Conservation (phyloP, 2,888 invertebrate species). For the Tanypteryx hageni region DNA sequence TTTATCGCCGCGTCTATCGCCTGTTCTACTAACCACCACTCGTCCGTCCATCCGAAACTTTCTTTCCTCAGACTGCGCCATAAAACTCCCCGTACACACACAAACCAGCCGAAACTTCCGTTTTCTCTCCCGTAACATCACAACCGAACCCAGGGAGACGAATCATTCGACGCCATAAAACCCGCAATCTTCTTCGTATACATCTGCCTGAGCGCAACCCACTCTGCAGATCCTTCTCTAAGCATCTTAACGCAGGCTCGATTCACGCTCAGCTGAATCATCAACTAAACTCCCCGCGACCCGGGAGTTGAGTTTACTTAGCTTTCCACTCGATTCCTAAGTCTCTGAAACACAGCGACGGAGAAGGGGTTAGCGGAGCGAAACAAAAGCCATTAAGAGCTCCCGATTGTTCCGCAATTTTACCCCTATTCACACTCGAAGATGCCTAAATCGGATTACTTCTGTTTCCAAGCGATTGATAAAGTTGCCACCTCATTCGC, state of each 20-base stretch:
- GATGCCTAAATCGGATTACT: too few species aligned
- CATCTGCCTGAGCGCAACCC: slow-evolving; percentile 1
- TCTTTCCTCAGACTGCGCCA: neutral
- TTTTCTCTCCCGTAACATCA: too few species aligned
- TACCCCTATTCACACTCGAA: too few species aligned
- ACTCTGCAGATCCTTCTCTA: neutral
- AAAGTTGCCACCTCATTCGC: too few species aligned
- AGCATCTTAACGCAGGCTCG: neutral
- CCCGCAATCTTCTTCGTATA: neutral
- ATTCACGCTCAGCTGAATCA: slow-evolving; percentile 3
- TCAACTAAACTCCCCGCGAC: neutral
- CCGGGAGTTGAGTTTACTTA: neutral
- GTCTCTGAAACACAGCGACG: neutral
- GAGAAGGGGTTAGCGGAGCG: neutral
- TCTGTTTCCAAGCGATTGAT: too few species aligned
- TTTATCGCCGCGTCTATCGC: too few species aligned
- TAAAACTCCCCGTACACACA: neutral
- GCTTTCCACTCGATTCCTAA: neutral
- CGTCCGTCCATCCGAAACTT: neutral
- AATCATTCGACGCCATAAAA: neutral
- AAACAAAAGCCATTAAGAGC: slow-evolving; percentile 6
- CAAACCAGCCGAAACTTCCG: too few species aligned
- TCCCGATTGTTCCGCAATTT: neutral
- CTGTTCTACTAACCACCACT: too few species aligned
- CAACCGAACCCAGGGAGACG: too few species aligned